These are phyloP conservation scores for Micropoecilia bifurca DNA, from an alignment of 2,797 vertebrate genomes.

Conservation along the genomic window DNA sequence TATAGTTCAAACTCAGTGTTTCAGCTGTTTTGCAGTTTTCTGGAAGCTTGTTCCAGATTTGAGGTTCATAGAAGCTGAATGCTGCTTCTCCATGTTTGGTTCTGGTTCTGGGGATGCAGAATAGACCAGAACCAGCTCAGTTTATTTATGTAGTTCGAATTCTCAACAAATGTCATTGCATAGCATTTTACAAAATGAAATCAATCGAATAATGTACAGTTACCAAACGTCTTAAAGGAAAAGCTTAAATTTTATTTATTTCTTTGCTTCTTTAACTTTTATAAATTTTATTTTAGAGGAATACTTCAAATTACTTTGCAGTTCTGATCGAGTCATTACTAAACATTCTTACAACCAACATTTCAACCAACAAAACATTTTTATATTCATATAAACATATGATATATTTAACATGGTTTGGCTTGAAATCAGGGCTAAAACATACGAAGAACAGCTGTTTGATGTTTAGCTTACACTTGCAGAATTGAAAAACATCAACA, in stretches of 20 bases:
- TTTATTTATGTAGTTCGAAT: background rate
- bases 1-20: too few relatives aligned
- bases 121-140: background rate
- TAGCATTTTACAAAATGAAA: background rate
- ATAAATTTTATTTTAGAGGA: background rate
- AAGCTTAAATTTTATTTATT: background rate
- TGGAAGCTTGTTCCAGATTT: too few relatives aligned
- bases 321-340: background rate
- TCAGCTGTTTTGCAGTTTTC: too few relatives aligned
- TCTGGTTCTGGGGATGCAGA: too few relatives aligned
- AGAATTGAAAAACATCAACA: background rate
- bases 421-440: background rate
- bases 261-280: background rate
- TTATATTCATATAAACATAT: too few relatives aligned
- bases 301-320: background rate
- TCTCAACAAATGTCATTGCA: background rate
- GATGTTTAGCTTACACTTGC: too few relatives aligned
- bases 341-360: too few relatives aligned
- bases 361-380: too few relatives aligned
- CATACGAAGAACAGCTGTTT: background rate
- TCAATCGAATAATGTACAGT: background rate
- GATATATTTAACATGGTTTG: too few relatives aligned
- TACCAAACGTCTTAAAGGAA: background rate
- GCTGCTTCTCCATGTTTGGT: too few relatives aligned
- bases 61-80: too few relatives aligned